Conservation (phyloP, 64 coral and sea anemone species). For the Porites lutea region DNA sequence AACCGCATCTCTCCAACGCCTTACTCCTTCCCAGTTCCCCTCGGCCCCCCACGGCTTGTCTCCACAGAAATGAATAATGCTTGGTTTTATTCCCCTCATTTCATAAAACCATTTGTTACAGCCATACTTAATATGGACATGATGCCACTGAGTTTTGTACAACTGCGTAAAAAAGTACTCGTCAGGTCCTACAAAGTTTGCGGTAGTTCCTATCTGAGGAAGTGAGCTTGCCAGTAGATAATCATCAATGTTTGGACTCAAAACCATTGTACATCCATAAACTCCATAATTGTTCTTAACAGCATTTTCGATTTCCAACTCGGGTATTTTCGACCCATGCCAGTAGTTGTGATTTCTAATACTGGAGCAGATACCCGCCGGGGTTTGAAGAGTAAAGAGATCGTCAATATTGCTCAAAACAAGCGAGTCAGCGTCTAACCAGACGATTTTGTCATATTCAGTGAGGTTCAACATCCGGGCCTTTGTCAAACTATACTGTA, state of each 20-base stretch:
- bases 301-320: constrained; percentile 70
- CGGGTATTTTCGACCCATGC: constrained; percentile 70
- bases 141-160: constrained; percentile 79
- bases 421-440: constrained; percentile 83
- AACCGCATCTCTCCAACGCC: constrained; percentile 22
- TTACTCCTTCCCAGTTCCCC: constrained; percentile 63
- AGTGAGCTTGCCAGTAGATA: constrained; percentile 72
- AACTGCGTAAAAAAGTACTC: constrained; percentile 87
- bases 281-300: constrained; percentile 86
- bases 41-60: constrained; percentile 78
- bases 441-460: constrained; percentile 81
- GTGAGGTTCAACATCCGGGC: constrained; percentile 78
- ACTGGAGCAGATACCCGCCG: constrained; percentile 86
- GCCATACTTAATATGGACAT: constrained; percentile 74
- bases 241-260: constrained; percentile 64
- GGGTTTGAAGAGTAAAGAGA: constrained; percentile 63
- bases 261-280: constrained; percentile 76
- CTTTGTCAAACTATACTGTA: constrained; percentile 80
- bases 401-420: constrained; percentile 69
- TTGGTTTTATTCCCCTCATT: constrained; percentile 43
- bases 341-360: constrained; percentile 68
- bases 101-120: constrained; percentile 61
- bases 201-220: constrained; percentile 53
- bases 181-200: constrained; percentile 74
- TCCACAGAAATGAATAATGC: constrained; percentile 74